A percentile compares a stretch with the other conserved stretches of the same genome.
These are phyloP conservation scores for Choristoneura rosaceana DNA, from an alignment of 2,888 invertebrate genomes.

Conservation along the genomic window DNA sequence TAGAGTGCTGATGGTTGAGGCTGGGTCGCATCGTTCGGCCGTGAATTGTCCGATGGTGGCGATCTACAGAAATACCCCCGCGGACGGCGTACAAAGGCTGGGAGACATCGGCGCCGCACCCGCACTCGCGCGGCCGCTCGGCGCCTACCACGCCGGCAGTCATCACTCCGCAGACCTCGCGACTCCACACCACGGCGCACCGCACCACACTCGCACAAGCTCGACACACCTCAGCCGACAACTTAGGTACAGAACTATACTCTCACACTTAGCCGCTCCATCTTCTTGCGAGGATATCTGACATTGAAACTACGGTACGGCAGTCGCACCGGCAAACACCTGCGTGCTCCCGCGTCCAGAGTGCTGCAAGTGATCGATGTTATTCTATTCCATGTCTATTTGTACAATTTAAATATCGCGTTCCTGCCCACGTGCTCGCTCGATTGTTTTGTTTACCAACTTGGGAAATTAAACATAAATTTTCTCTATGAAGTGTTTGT, in stretches of 20 bases:
- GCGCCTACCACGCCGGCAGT: conserved; percentile 49
- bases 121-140: conserved; percentile 59
- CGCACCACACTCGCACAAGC: conserved; percentile 23
- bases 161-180: conserved; percentile 36
- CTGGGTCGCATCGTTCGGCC: conserved; percentile 80
- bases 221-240: conserved; percentile 24
- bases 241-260: conserved; percentile 34
- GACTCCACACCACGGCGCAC: conserved; percentile 31
- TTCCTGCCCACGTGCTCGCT: conserved; percentile 31
- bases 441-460: conserved; percentile 40
- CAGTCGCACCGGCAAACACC: conserved; percentile 5
- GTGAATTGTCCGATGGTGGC: conserved; percentile 82
- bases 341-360: conserved; percentile 11
- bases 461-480: conserved; percentile 24
- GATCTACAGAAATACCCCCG: conserved; percentile 83
- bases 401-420: conserved; percentile 30
- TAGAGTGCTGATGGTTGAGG: conserved; percentile 79
- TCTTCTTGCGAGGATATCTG: conserved; percentile 7
- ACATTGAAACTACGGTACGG: conserved; percentile 10
- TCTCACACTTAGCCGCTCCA: conserved; percentile 5
- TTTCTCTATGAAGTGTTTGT: conserved; percentile 34
- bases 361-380: conserved; percentile 32
- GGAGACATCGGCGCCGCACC: conserved; percentile 42
- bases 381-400: conserved; percentile 25
- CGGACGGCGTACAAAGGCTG: conserved; percentile 71